Evolutionary conservation across 2,888 invertebrate genomes (phyloP), one percentile per base, ranked within the genome.

Genomic region (Linnaemya tessellans): DNA sequence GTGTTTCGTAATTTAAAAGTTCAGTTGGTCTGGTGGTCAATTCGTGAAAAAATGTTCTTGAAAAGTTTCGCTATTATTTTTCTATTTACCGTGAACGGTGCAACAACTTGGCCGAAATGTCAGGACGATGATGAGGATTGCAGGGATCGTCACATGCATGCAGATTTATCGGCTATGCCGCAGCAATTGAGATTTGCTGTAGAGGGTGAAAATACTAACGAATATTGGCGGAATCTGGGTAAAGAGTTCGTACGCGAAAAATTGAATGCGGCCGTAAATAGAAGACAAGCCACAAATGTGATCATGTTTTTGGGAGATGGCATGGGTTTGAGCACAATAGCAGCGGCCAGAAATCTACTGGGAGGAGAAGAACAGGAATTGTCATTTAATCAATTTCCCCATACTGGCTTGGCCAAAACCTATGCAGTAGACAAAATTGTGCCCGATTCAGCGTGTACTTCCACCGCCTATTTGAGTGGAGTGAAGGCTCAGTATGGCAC

Each of bases 301-400:
- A 96, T 97, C 77, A 90, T 97, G 80, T 97, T 97, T 89, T 93
- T 98, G 20, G 97, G 97, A 0, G 97, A 98, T 90, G 97, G 97
- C 1, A 97, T 98, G 97, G 97, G 97, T 35, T 93, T 97, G 68
- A 94, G 97, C 0, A 97, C 97, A 0, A 92, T 97, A 18, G 95
- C 96, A 0, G 97, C 97, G 0, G 94, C 97, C 0, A 94, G 97
- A 87, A 95, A 95, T 0, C 95, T 96, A 88, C 92, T 95, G 13
- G 97, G 97, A 0, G 97, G 97, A 0, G 97, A 97, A 91, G 96
- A 96, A 88, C 92, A 94, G 25, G 92, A 93, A 46, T 93, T 97
- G 0, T 94, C 94, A 74, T 97, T 97, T 88, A 97, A 97, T 88
- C 93, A 94, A 1, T 97, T 97, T 88, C 96, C 97, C 0, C 94